Evolutionary conservation across 1,140 invertebrate genomes (phyloP).

Genomic region (Lanistes nyassanus): DNA sequence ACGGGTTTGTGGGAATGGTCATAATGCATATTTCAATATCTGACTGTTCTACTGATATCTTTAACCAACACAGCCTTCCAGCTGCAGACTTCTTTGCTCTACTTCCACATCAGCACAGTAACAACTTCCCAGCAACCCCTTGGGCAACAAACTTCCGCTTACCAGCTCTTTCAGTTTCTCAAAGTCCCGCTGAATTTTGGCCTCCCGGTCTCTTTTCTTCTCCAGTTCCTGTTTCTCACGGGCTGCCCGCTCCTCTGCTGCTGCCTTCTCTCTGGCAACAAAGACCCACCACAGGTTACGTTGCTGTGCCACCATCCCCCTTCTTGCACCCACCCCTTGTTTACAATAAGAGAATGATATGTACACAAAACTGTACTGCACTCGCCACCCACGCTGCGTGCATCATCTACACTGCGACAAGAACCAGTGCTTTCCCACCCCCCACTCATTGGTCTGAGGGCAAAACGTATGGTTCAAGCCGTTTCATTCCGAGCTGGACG

Average conservation of each 20-base stretch:
- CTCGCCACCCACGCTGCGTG: too few species aligned
- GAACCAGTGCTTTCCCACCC: too few species aligned
- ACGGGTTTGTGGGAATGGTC: too few species aligned
- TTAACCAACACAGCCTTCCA: not conserved
- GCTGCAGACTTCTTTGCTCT: not conserved
- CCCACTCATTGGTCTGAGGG: too few species aligned
- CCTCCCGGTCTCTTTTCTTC: constrained; percentile 64
- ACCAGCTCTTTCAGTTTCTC: constrained; percentile 83
- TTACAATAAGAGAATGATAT: too few species aligned
- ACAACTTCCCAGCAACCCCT: not conserved
- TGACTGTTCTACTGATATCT: not conserved
- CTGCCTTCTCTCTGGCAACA: constrained; percentile 38
- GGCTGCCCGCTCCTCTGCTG: constrained; percentile 42
- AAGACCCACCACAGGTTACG: too few species aligned
- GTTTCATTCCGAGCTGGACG: not conserved
- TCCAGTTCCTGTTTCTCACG: constrained; percentile 45
- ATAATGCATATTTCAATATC: too few species aligned
- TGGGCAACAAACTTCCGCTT: constrained; percentile 12
- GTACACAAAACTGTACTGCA: too few species aligned
- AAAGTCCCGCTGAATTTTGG: constrained; percentile 79
- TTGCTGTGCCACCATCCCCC: too few species aligned
- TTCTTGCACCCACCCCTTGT: too few species aligned
- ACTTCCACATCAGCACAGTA: not conserved
- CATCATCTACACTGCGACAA: too few species aligned
- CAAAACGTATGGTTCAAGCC: too few species aligned